Evolutionary conservation across 2,888 invertebrate genomes (phyloP), one percentile per base, ranked within the genome.

Genomic region (Ennomos quercinarius): DNA sequence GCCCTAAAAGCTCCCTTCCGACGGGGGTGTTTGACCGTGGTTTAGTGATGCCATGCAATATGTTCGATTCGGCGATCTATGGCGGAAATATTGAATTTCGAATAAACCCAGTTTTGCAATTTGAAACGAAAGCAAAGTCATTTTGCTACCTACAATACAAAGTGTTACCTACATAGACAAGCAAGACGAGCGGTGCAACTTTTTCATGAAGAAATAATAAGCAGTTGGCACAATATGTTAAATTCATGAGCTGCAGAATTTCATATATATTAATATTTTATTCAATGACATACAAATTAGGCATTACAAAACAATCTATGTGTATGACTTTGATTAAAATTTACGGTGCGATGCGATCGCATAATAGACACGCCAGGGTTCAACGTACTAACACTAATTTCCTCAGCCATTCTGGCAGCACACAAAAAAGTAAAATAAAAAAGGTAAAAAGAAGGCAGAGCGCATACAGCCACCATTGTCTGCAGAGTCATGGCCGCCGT

Each of bases 391-490:
- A 48, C 63, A 67, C 63, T 80, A 76, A 81, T 83, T 81, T 80
- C 71, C 74, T 70, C 66, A 64, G 64, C 63, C 67, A 73, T 72
- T 73, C 72, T 70, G 70, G 61, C 70, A 68, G 71, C 70, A 69
- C 63, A 68, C 64, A 75, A 83, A 81, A 80, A 78, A 73, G 56
- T 57, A 61, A 72, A 72, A 62, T 71, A 76, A 74, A 77, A 69
- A 70, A 37, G 58, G 57, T 63, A 72, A 50, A 73, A 70, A 72
- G 72, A 59, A 43, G 67, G 61, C 57, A 73, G 66, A 64, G 61
- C 68, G 66, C 71, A 70, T 70, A 50, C 55, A 43, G 46, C 53
- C 45, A 63, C 67, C 75, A 74, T 74, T 75, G 76, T 74, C 69
- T 63, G 71, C 63, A 61, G 54, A 74, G 74, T 76, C 75, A 78